phyloP scores from a whole-genome alignment of 2,113 vertebrate species.

The Tor tambroides region DNA sequence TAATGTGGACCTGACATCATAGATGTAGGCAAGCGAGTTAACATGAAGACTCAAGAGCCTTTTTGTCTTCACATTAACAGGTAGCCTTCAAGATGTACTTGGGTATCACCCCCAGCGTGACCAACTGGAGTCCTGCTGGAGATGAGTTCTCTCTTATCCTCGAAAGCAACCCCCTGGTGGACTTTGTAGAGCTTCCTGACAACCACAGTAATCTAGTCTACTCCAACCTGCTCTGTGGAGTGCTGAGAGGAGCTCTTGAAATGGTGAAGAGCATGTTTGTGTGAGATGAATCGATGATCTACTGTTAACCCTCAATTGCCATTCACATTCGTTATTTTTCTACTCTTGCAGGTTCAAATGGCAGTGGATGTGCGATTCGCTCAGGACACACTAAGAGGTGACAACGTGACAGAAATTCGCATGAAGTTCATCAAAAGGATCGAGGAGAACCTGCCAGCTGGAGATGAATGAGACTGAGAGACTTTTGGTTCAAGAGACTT shows the following conservation, averaged over 20 bases:
- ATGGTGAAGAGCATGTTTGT: slow-evolving; percentile 82
- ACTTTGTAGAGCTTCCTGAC: slow-evolving; percentile 98
- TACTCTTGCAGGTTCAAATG: slow-evolving; percentile 91
- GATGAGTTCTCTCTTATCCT: slow-evolving; percentile 98
- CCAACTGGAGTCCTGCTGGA: slow-evolving; percentile 97
- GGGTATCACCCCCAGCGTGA: slow-evolving; percentile 95
- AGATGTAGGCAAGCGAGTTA: background rate
- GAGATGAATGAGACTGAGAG: slow-evolving; percentile 85
- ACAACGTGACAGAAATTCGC: slow-evolving; percentile 94
- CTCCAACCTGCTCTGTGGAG: slow-evolving; percentile 93
- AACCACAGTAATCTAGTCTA: slow-evolving; percentile 95
- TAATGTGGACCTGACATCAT: slow-evolving; percentile 11
- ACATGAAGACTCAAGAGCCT: background rate
- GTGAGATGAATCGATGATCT: background rate
- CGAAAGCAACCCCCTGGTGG: slow-evolving; percentile 96
- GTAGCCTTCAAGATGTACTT: slow-evolving; percentile 99
- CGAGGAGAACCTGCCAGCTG: slow-evolving; percentile 96
- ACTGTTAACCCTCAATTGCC: background rate
- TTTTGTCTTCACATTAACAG: slow-evolving; percentile 68
- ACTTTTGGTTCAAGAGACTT: slow-evolving; percentile 29
- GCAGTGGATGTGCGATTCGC: slow-evolving; percentile 96
- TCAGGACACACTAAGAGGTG: slow-evolving; percentile 94
- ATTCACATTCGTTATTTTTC: background rate
- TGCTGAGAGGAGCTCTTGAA: slow-evolving; percentile 93
- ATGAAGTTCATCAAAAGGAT: slow-evolving; percentile 99